phyloP scores from a whole-genome alignment of 2,797 vertebrate genomes.

The Poecilia wingei region DNA sequence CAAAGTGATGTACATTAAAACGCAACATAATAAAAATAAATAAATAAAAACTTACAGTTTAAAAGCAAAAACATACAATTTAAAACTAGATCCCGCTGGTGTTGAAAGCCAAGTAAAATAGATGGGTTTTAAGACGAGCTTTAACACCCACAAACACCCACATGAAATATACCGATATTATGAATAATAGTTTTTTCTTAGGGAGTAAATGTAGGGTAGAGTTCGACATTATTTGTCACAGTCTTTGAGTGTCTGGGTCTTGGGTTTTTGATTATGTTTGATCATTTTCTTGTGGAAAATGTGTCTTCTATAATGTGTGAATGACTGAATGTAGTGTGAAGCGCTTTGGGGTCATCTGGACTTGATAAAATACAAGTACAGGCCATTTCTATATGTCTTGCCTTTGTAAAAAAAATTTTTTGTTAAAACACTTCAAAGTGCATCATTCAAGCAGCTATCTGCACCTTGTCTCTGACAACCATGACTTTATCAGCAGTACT shows the following conservation, averaged over 20 bases:
- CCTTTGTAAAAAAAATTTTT: no score
- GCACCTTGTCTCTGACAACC: neutral
- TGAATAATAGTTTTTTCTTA: neutral
- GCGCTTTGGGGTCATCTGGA: no score
- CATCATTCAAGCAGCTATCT: neutral
- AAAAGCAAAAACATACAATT: no score
- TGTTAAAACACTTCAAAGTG: neutral
- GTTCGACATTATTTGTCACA: neutral
- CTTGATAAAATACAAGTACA: no score
- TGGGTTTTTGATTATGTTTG: neutral
- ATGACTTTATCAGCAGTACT: neutral
- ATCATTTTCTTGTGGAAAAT: neutral
- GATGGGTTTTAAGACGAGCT: no score
- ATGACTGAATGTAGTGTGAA: no score
- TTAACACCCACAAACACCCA: neutral
- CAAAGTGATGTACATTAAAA: no score
- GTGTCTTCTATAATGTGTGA: no score
- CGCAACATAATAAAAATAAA: no score
- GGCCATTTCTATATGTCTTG: neutral
- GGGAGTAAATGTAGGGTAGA: neutral
- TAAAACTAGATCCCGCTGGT: no score
- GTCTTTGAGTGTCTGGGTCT: neutral
- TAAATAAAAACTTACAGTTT: no score
- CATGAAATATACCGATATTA: neutral
- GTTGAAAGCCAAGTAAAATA: no score